Base-by-base conservation (phyloP, 2,797 vertebrate species). In the Hybognathus amarus region DNA sequence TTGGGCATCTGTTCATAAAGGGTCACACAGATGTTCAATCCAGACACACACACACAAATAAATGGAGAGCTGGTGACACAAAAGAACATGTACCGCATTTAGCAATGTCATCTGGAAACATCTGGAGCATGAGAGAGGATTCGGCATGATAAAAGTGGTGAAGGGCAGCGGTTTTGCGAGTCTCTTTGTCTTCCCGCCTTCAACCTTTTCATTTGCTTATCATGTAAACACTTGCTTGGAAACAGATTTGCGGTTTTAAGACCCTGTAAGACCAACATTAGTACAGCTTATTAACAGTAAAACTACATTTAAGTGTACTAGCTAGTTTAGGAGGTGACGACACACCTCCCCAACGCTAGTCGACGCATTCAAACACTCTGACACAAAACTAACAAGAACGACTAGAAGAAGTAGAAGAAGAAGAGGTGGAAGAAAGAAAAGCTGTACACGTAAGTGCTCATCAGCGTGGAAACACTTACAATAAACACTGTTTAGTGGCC, bases 391-490 rank as follows among this genome's bases (percentile, higher is more conserved):
- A 77, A 88, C 83, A 82, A 79, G 80, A 82, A 75, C 69, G 47
- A 83, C 81, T 67, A 30, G 59, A 70, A 83, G 69, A 56, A 64
- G 61, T 77, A 76, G 71, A 33, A 45, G 76, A 91, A 85, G 59
- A 76, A 87, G 52, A 85, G 67, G 78, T 79, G 84, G 77, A 87
- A 90, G 91, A 90, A 89, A 92, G 89, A 92, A 87, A 92, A 87
- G 36, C 94, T 95, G 93, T 94, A 95, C 94, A 95, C 89, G 89
- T 92, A 94, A 94, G 92, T 93, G 92, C 91, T 94, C 89, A 91
- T 89, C 89, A 92, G 91, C 90, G 91, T 92, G 92, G 91, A 91
- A 90, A 93, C 92, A 91, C 89, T 91, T 93, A 95, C 92, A 92
- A 91, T 91, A 91, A 94, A 93, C 94, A 94, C 88, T 89, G 87